Percentiles rank a stretch among this genome's conserved stretches.
These are phyloP conservation scores for Thumatha senex DNA, from an alignment of 2,888 invertebrate genomes.

Conservation along the genomic window DNA sequence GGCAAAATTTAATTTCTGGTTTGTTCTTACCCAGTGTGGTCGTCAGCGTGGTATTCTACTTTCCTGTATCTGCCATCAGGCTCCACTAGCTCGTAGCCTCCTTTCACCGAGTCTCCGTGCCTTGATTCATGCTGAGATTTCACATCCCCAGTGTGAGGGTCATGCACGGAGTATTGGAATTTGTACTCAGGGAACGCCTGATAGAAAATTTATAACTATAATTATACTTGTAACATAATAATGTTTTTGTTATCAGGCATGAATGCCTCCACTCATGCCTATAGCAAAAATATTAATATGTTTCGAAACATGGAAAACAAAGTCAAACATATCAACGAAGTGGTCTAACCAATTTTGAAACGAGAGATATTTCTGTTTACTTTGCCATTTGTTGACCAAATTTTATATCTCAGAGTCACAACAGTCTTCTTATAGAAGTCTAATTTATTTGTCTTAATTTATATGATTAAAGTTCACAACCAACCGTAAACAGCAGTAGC, in stretches of 20 bases:
- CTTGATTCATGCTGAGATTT: conserved; percentile 79
- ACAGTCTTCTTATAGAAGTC: too few relatives aligned
- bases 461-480: too few relatives aligned
- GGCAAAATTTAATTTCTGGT: too few relatives aligned
- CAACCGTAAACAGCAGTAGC: too few relatives aligned
- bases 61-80: conserved; percentile 86
- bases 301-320: too few relatives aligned
- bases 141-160: conserved; percentile 82
- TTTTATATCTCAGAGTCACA: too few relatives aligned
- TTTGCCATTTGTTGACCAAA: too few relatives aligned
- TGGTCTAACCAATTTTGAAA: too few relatives aligned
- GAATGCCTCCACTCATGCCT: too few relatives aligned
- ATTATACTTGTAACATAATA: not conserved
- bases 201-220: conserved; percentile 4
- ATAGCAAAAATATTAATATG: not conserved
- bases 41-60: conserved; percentile 86
- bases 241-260: not conserved
- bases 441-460: too few relatives aligned
- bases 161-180: conserved; percentile 80
- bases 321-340: too few relatives aligned
- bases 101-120: conserved; percentile 84
- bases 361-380: too few relatives aligned
- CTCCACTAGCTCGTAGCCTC: conserved; percentile 85
- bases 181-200: conserved; percentile 83
- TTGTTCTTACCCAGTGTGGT: conserved; percentile 68